Evolutionary conservation across 2,888 invertebrate species (phyloP), one percentile per base, ranked within the genome.

Genomic region (Ctenicera cuprea): DNA sequence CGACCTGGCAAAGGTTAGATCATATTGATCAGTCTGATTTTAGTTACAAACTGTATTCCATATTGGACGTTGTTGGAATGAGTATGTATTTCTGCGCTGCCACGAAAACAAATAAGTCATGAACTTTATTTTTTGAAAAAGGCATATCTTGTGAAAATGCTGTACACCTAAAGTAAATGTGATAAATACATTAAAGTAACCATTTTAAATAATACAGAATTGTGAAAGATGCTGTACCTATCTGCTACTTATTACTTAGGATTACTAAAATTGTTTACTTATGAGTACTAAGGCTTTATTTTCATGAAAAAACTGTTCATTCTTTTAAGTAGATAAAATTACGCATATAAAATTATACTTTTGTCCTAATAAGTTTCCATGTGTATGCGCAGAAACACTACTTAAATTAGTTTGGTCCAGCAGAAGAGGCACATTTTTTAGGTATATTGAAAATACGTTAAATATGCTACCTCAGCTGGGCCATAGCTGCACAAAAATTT

Each of bases 21-120:
- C 89, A 89, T 86, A 88, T 89, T 89, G 89, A 87, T 89, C 89
- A 88, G 86, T 88, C 87, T 87, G 84, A 86, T 84, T 86, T 86
- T 83, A 86, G 87, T 88, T 87, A 14, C 86, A 87, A 87, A 87
- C 86, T 86, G 88, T 89, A 89, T 88, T 89, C 89, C 89, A 89
- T 87, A 89, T 89, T 89, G 89, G 89, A 89, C 87, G 87, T 88
- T 87, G 87, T 88, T 87, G 37, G 63, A 61, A 70, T 54, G 41
- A 22, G 48, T 45, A 33, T 37, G 54, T 41, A 63, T 73, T 73
- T 73, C 68, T 69, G 64, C 68, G 64, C 73, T 50, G 59, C 59
- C 14, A 14, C 16, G 43, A 41, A 45, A 16, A 14, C 12, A 16
- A 45, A 45, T 45, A 16, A n/a, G 9, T 41, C 3, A 3, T 8